Conservation (phyloP, 2,888 invertebrate genomes). For the Leptogaster cylindrica region DNA sequence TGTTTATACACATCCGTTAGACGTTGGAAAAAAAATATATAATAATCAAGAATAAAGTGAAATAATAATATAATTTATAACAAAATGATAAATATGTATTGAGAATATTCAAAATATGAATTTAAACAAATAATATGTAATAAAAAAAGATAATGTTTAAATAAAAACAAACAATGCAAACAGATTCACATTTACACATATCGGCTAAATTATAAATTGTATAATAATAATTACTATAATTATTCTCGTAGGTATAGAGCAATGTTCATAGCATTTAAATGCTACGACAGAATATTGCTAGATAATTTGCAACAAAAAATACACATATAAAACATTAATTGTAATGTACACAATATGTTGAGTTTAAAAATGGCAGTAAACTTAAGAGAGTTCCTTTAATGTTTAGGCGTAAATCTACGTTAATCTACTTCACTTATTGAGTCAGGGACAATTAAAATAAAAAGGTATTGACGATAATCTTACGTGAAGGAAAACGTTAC, state of each 20-base stretch:
- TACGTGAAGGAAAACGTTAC: no score
- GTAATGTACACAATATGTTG: conserved; percentile 30
- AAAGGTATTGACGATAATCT: no score
- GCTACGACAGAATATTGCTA: conserved; percentile 7
- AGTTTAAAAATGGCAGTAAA: conserved; percentile 40
- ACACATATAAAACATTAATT: conserved; percentile 11
- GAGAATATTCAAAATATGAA: no score
- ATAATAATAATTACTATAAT: not conserved
- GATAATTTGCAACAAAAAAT: conserved; percentile 8
- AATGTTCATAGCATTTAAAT: conserved; percentile 17
- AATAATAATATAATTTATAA: conserved; percentile 13
- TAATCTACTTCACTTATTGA: not conserved
- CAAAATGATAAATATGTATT: no score
- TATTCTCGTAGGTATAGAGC: no score
- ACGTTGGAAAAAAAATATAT: conserved; percentile 24
- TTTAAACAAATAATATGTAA: no score
- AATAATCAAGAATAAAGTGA: conserved; percentile 15
- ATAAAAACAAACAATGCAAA: not conserved
- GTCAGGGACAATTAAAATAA: no score
- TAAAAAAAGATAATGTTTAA: not conserved
- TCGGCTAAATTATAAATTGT: not conserved
- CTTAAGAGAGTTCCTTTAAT: not conserved
- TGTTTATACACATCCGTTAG: conserved; percentile 15
- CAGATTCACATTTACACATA: not conserved
- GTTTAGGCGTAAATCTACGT: no score